These are phyloP conservation scores for Agrotis clavis DNA, from an alignment of 2,888 invertebrate species.

Conservation along the genomic window DNA sequence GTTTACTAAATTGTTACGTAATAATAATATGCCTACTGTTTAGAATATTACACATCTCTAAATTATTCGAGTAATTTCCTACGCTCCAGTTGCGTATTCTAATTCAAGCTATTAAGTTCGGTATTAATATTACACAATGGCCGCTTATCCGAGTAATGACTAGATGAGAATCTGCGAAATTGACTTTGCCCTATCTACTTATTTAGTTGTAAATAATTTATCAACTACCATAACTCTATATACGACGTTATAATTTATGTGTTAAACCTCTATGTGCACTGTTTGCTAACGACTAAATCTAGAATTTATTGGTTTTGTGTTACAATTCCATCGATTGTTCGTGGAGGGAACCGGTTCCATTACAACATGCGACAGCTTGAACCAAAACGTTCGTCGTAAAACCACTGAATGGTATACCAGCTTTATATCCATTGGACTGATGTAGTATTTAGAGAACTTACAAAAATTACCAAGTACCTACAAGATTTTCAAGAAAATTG, in stretches of 20 bases:
- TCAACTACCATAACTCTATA: neutral
- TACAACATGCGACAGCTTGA: conserved; percentile 42
- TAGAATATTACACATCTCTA: conserved; percentile 10
- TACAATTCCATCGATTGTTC: conserved; percentile 45
- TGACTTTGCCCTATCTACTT: conserved; percentile 7
- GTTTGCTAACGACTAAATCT: conserved; percentile 29
- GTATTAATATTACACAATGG: conserved; percentile 35
- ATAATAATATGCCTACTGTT: conserved; percentile 27
- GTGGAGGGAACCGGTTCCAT: conserved; percentile 49
- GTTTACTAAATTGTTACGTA: conserved; percentile 46
- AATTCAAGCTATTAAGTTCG: conserved; percentile 23
- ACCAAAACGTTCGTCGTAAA: conserved; percentile 42
- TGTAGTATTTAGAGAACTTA: neutral
- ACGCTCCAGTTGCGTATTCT: conserved; percentile 34
- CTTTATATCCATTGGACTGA: neutral
- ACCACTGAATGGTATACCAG: conserved; percentile 22
- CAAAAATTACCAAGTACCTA: conserved; percentile 1
- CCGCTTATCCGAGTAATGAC: conserved; percentile 17
- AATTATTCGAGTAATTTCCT: conserved; percentile 32
- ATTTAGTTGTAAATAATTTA: neutral
- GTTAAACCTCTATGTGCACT: conserved; percentile 10
- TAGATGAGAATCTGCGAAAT: conserved; percentile 33
- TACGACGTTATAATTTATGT: conserved; percentile 10
- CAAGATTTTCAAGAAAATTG: neutral
- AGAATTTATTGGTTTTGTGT: conserved; percentile 31